phyloP scores from a whole-genome alignment of 2,113 vertebrate genomes.

The Sceloporus tristichus region DNA sequence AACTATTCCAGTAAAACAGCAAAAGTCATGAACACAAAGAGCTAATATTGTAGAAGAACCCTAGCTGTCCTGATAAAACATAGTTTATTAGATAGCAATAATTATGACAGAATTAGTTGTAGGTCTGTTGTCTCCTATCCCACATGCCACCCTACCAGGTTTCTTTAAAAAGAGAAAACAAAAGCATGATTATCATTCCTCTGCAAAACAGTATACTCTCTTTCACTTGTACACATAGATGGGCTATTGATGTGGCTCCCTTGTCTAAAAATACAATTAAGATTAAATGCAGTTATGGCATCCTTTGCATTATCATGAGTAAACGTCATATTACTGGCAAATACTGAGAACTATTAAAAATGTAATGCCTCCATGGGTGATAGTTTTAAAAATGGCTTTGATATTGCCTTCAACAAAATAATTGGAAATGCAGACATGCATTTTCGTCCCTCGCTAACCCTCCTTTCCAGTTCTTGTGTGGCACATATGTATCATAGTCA shows the following conservation, averaged over 20 bases:
- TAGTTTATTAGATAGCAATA: not conserved
- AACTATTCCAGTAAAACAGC: not conserved
- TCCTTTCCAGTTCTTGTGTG: conserved; percentile 3
- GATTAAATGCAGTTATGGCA: not conserved
- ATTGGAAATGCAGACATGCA: not conserved
- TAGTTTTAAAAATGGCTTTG: not conserved
- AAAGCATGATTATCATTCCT: not conserved
- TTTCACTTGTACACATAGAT: not conserved
- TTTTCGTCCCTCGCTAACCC: not conserved
- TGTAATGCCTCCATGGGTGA: not conserved
- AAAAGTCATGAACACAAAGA: not conserved
- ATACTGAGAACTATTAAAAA: conserved; percentile 2
- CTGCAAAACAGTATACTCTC: not conserved
- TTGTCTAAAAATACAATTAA: not conserved
- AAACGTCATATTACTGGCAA: not conserved
- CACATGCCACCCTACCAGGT: not conserved
- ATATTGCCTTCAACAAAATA: not conserved
- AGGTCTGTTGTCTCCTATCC: not conserved
- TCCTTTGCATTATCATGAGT: not conserved
- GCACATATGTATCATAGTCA: not conserved
- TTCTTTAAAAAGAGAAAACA: not conserved
- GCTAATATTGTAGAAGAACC: not conserved
- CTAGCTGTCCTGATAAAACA: not conserved
- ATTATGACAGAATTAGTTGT: not conserved
- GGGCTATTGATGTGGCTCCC: not conserved